phyloP scores from a whole-genome alignment of 2,113 vertebrate species.

The Gymnarchus niloticus region DNA sequence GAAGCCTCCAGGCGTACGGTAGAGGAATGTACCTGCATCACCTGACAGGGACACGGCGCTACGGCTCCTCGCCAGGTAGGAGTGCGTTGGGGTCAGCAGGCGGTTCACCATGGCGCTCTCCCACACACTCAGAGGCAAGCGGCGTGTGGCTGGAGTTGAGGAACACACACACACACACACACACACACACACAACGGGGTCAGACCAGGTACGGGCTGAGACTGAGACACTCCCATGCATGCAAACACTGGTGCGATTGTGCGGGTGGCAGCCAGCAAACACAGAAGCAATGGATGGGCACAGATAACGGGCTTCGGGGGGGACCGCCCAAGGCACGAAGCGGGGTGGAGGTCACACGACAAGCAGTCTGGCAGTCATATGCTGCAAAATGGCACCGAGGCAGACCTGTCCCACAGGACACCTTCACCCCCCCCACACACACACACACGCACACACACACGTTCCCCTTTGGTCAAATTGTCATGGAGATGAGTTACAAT shows the following conservation, averaged over 20 bases:
- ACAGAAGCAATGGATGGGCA: background rate
- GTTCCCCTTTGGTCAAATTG: too few species aligned
- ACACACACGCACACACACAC: too few species aligned
- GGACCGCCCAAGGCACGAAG: background rate
- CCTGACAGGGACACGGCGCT: conserved; percentile 86
- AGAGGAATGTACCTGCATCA: conserved; percentile 74
- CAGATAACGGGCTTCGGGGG: background rate
- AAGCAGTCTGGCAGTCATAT: background rate
- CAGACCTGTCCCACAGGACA: too few species aligned
- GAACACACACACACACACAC: conserved; percentile 20
- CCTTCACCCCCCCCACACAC: too few species aligned
- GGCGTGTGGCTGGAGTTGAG: conserved; percentile 67
- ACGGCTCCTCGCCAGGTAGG: conserved; percentile 92
- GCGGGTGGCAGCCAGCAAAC: background rate
- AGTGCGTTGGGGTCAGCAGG: conserved; percentile 91
- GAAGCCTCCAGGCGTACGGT: background rate
- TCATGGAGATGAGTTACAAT: background rate
- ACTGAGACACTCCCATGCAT: background rate
- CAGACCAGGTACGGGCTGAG: background rate
- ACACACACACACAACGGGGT: background rate
- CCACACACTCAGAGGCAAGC: conserved; percentile 84
- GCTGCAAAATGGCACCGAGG: too few species aligned
- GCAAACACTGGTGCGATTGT: background rate
- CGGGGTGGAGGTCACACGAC: background rate
- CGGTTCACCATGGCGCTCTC: conserved; percentile 89